phyloP scores from a whole-genome alignment of 2,888 invertebrate species.

The Eupithecia vulgata region DNA sequence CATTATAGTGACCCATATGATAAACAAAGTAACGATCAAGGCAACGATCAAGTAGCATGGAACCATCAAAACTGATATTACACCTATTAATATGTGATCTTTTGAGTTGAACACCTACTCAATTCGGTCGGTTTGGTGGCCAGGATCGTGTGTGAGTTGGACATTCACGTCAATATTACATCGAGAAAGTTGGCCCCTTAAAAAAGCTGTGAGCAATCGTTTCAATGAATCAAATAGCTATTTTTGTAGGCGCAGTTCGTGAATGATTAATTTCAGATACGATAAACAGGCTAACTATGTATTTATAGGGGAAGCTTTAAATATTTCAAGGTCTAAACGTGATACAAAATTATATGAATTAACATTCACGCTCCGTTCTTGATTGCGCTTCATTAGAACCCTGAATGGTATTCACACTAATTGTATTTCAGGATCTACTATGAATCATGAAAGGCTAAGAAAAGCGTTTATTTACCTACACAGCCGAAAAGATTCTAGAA shows the following conservation, averaged over 20 bases:
- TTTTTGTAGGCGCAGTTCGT: conserved; percentile 43
- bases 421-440: conserved; percentile 10
- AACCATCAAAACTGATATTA: background rate
- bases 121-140: background rate
- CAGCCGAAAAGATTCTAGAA: background rate
- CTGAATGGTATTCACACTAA: conserved; percentile 13
- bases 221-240: background rate
- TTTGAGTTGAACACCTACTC: background rate
- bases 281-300: conserved; percentile 51
- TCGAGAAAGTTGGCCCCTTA: background rate
- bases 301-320: conserved; percentile 20
- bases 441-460: background rate
- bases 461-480: background rate
- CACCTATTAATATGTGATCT: background rate
- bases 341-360: conserved; percentile 48
- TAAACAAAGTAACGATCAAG: no score
- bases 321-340: conserved; percentile 49
- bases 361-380: conserved; percentile 40
- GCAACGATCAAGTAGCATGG: background rate
- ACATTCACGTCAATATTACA: background rate
- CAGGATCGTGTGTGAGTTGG: background rate
- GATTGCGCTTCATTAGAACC: conserved; percentile 24
- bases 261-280: conserved; percentile 53
- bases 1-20: no score
- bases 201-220: background rate